Base-by-base conservation (phyloP, 1,140 invertebrate genomes). In the Triops longicaudatus region DNA sequence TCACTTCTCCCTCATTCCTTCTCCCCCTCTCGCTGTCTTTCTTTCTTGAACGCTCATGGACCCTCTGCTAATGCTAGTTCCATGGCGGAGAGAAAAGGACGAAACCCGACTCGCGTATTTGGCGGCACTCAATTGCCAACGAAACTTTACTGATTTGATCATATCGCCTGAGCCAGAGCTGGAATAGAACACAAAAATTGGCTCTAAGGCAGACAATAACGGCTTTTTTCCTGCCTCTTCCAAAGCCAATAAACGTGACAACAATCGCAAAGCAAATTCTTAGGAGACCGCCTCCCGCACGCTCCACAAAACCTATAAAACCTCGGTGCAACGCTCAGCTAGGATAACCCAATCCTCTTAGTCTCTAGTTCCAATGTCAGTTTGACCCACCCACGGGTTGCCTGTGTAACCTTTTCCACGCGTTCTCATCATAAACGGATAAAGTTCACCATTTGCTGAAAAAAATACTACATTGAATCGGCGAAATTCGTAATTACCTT, bases 141-240 rank as follows among this genome's bases (percentile, higher is more conserved):
- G 50, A 63, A 63, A 63, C 50, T 63, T 63, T 63, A 63, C 50
- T 63, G 50, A 63, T 63, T 63, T 63, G 50, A 63, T 63, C 50
- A 63, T 63, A 63, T 63, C 50, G 50, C 50, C 50, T 14, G 6
- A 63, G 50, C 50, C 50, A 22, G 50, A 63, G n/a, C 50, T 22
- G 50, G 50, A 63, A 63, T n/a, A 63, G 50, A 22, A 63, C 50
- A 37, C 31, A 63, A 63, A 63, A 63, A 63, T 63, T 17, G 50
- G 17, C 50, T 63, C 50, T 63, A n/a, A 63, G 50, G 50, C 50
- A 63, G 50, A 63, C 50, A 22, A 63, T 63, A 63, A 63, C 0
- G 17, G 11, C 50, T 11, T 63, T 63, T 63, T 63, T 63, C 14
- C 11, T 63, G 50, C 50, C 50, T 63, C 22, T 63, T 63, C 50